Conservation (phyloP, 1,140 invertebrate genomes). For the Solenopsis invicta region DNA sequence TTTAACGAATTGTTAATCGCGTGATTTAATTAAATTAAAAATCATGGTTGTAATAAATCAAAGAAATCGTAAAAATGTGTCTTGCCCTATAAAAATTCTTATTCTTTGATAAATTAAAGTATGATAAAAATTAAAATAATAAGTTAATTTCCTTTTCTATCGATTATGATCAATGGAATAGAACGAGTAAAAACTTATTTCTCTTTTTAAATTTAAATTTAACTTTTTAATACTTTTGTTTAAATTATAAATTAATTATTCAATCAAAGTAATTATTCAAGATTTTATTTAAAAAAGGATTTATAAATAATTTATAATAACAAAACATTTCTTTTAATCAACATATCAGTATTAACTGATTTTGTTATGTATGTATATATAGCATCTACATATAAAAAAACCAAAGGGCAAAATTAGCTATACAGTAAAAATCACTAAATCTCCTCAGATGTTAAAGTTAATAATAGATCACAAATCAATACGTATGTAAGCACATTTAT, state of each 20-base stretch:
- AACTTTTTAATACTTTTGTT: too few species aligned
- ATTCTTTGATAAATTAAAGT: not conserved
- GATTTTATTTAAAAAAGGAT: not conserved
- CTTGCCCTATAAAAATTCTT: not conserved
- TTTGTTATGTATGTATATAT: not conserved
- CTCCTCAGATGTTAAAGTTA: not conserved
- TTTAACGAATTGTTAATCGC: not conserved
- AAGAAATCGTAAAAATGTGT: not conserved
- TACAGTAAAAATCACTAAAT: conserved; percentile 5
- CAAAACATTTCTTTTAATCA: not conserved
- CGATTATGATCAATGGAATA: too few species aligned
- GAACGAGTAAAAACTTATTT: not conserved
- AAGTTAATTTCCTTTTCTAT: not conserved
- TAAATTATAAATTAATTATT: too few species aligned
- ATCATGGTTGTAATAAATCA: not conserved
- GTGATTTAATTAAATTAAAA: not conserved
- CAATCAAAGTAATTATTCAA: too few species aligned
- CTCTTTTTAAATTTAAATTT: not conserved
- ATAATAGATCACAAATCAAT: not conserved
- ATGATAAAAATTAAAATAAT: not conserved
- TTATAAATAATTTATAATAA: not conserved
- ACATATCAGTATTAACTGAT: not conserved
- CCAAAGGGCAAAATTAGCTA: not conserved
- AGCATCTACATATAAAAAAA: not conserved
- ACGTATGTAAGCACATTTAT: not conserved